These are phyloP conservation scores for Natator depressus DNA, from an alignment of 2,113 vertebrate species.

Conservation along the genomic window DNA sequence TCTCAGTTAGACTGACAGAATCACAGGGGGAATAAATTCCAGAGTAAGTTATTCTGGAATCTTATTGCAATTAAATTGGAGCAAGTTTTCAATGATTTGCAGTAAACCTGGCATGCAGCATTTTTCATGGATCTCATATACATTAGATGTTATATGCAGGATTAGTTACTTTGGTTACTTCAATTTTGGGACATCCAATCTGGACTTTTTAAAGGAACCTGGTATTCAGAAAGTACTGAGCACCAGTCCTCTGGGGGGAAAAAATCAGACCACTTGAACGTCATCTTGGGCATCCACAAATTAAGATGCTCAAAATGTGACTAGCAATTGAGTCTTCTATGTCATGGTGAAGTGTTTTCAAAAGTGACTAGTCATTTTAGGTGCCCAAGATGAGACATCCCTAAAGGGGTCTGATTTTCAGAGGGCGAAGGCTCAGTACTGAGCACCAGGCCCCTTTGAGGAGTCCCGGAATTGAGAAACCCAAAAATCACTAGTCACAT, in stretches of 20 bases:
- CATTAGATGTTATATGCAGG: rapidly evolving
- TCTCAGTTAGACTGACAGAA: background rate
- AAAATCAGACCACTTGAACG: background rate
- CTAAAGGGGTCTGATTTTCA: background rate
- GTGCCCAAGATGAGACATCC: background rate
- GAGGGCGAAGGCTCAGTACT: background rate
- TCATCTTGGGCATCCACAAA: background rate
- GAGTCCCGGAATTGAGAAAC: background rate
- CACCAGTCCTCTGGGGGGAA: rapidly evolving
- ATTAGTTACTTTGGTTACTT: background rate
- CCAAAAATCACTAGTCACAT: background rate
- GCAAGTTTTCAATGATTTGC: background rate
- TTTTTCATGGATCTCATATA: background rate
- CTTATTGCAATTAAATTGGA: background rate
- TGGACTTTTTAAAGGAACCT: background rate
- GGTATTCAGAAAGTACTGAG: background rate
- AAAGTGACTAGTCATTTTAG: background rate
- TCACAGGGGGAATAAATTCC: background rate
- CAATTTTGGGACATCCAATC: rapidly evolving
- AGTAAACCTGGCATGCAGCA: background rate
- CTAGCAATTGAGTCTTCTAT: background rate
- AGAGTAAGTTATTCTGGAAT: background rate
- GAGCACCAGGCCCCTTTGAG: background rate
- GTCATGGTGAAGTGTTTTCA: background rate
- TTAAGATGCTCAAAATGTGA: background rate